These are phyloP conservation scores for Phainopepla nitens DNA, from an alignment of 2,113 vertebrate genomes.

Conservation along the genomic window DNA sequence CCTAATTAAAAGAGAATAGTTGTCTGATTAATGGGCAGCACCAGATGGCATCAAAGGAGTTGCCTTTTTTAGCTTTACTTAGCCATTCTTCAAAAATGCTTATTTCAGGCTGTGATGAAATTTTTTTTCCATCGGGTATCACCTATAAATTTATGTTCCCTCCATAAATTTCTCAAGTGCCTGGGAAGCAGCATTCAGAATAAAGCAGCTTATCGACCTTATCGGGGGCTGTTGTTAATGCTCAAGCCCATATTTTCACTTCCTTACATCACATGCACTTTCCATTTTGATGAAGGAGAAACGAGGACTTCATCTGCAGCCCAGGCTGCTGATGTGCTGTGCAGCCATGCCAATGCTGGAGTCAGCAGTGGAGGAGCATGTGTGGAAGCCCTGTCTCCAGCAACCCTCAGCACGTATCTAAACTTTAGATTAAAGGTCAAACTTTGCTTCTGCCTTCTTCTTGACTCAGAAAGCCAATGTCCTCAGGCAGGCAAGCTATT, in stretches of 20 bases:
- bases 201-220: not conserved
- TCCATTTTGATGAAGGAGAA: not conserved
- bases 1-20: not conserved
- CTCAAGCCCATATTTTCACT: rapidly evolving
- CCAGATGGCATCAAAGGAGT: not conserved
- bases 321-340: not conserved
- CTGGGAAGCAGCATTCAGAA: not conserved
- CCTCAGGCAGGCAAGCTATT: not conserved
- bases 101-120: not conserved
- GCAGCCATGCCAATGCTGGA: rapidly evolving
- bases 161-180: rapidly evolving
- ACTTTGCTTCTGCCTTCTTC: not conserved
- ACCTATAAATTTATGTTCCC: not conserved
- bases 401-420: not conserved
- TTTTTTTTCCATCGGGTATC: not conserved
- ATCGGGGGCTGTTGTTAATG: rapidly evolving
- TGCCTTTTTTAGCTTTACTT: not conserved
- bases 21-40: constrained; percentile 3
- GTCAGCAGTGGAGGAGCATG: rapidly evolving
- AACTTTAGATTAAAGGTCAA: constrained; percentile 28
- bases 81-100: not conserved
- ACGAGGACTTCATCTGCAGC: not conserved
- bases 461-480: not conserved
- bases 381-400: not conserved
- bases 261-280: not conserved